Conservation (phyloP, 2,797 vertebrate species). For the Neosilurus hyrtlii region DNA sequence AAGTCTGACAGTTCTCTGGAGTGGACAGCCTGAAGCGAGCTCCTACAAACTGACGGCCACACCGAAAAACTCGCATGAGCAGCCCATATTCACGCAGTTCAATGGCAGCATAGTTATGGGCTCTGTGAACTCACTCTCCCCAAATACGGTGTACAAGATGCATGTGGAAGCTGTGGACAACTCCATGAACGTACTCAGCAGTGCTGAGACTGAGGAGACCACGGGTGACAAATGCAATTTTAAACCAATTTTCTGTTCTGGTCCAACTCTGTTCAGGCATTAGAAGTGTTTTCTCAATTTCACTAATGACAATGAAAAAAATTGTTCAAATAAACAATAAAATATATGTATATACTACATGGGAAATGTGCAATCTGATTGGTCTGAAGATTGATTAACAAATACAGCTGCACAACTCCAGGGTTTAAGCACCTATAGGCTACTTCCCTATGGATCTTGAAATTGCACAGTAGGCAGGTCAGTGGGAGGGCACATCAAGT, state of each 20-base stretch:
- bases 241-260: not conserved
- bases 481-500: no score
- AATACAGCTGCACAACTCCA: no score
- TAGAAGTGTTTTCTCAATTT: no score
- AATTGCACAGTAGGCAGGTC: no score
- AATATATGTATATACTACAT: no score
- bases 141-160: conserved; percentile 74
- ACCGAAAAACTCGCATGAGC: conserved; percentile 63
- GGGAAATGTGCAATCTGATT: no score
- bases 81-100: conserved; percentile 66
- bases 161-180: conserved; percentile 76
- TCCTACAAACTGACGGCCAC: conserved; percentile 78
- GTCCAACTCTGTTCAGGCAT: no score
- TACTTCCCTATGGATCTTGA: no score
- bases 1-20: conserved; percentile 75
- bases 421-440: no score
- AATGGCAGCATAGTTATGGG: conserved; percentile 71
- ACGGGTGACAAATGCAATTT: conserved; percentile 65
- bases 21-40: conserved; percentile 62
- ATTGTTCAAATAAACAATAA: no score
- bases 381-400: no score
- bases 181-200: conserved; percentile 66
- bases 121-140: conserved; percentile 71
- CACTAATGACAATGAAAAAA: no score
- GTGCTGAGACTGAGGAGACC: conserved; percentile 63